Percentiles rank a stretch among this genome's conserved stretches.
Evolutionary conservation across 2,888 invertebrate genomes (phyloP).

Genomic region (Drosophila flavopinicola): DNA sequence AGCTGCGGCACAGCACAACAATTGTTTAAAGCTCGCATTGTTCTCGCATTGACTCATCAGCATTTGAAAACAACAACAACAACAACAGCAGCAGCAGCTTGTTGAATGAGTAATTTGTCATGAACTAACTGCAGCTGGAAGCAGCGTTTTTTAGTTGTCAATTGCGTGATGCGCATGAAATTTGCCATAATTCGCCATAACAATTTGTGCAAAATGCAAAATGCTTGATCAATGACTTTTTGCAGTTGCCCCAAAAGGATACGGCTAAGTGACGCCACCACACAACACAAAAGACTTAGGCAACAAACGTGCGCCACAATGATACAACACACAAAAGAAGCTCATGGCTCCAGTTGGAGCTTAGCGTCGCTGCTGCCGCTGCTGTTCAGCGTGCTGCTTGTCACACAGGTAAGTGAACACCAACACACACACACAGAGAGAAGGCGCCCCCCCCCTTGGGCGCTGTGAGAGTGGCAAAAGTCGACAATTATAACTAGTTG

Average conservation of each 20-base stretch:
- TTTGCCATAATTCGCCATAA: slow-evolving; percentile 48
- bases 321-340: slow-evolving; percentile 47
- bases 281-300: slow-evolving; percentile 67
- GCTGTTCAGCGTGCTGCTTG: slow-evolving; percentile 65
- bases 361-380: slow-evolving; percentile 45
- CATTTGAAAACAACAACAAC: slow-evolving; percentile 24
- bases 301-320: slow-evolving; percentile 67
- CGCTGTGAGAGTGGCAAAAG: slow-evolving; percentile 9
- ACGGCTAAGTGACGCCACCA: slow-evolving; percentile 12
- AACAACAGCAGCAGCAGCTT: slow-evolving; percentile 1
- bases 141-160: slow-evolving; percentile 22
- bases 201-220: slow-evolving; percentile 39
- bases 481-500: slow-evolving; percentile 42
- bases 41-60: slow-evolving; percentile 61
- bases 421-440: not conserved
- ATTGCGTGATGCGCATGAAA: slow-evolving; percentile 70
- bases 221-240: slow-evolving; percentile 57
- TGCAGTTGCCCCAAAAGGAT: slow-evolving; percentile 62
- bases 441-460: not conserved
- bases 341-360: slow-evolving; percentile 8
- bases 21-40: slow-evolving; percentile 38
- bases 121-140: slow-evolving; percentile 27
- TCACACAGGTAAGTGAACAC: slow-evolving; percentile 74
- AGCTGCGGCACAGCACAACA: slow-evolving; percentile 10
- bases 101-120: slow-evolving; percentile 36